Base-by-base conservation (phyloP, 2,113 vertebrate species). In the Beaufortia kweichowensis region DNA sequence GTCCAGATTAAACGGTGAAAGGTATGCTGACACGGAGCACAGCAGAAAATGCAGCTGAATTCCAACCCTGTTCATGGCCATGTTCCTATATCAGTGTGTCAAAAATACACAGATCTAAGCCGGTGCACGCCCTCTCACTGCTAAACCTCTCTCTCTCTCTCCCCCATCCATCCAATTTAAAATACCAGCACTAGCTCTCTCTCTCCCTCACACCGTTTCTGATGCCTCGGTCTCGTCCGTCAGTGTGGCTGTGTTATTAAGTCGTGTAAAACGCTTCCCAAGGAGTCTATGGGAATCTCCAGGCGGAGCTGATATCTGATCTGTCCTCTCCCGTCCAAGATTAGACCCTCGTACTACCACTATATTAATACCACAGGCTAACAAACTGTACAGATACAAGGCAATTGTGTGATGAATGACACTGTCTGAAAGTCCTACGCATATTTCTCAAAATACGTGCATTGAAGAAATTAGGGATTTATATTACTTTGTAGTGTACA, bases 11-110 rank as follows among this genome's bases (percentile, higher is more conserved):
- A 3, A 23, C 10, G 70, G 10, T 24, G 76, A 75, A 33, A 82
- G 56, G 41, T 53, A 74, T 21, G 57, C 63, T 31, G 71, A 66
- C 50, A 82, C 60, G 2, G 77, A 76, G 53, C 31, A 60, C 5
- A 82, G 64, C 60, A 82, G 71, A 26, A 79, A 63, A 39, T 66
- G 81, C 71, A 82, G 65, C 48, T 75, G 71, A 10, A 82, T 67
- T 11, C 46, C 76, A 60, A 17, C 21, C 59, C 29, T 50, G 48
- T 55, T 33, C 59, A 71, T 50, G 74, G 70, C 76, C 76, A 81
- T 81, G 69, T 31, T 81, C 26, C 70, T 66, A 50, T 35, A 19
- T 6, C 41, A 53, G 14, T 31, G 75, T 68, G 65, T 61, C 29
- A 55, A 48, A 63, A 68, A 41, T 15, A 70, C 57, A 62, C 14